Base-by-base conservation (phyloP, 2,888 invertebrate species). In the Orchesellides sinensis region DNA sequence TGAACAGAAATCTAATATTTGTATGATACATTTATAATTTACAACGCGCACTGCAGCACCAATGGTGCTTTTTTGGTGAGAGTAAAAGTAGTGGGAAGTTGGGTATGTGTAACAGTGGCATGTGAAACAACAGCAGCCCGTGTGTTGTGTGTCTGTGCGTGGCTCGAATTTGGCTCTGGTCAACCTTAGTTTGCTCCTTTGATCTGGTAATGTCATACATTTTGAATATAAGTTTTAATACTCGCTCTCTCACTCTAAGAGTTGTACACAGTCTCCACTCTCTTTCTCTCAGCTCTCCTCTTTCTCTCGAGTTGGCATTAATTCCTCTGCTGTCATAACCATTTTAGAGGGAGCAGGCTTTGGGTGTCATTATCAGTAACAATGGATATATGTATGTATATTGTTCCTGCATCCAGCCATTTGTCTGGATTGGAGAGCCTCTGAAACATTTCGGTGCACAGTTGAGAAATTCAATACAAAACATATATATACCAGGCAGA, bases 161-260 rank as follows among this genome's bases (percentile, higher is more conserved):
- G 32, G 40, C 40, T 40, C 40, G n/a, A n/a, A 74, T 69, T 81
- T 81, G 81, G 81, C 81, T 74, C 63, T 81, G 81, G 81, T 81
- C 81, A 81, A 81, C 81, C 65, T 78, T 35, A 63, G 63, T 63
- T 77, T 65, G 47, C 78, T 63, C 73, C 69, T 81, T 81, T 81
- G 81, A 81, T 74, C 81, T 81, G 81, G 74, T 74, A 81, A 81
- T 81, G 81, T 81, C 81, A 81, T 81, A 74, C 74, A 81, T 81
- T 81, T 74, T 69, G 81, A 68, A 52, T 45, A 79, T 47, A 79
- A 32, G 70, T 59, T 78, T 69, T 35, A 65, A n/a, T 27, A 45
- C 52, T 52, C n/a, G 35, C 47, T 47, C 1, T 0, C n/a, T 49
- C 29, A 59, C 17, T 8, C 6, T 45, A 40, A 21, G 40, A 19